Percentiles rank a stretch among this genome's conserved stretches.
These are phyloP conservation scores for Ammodytes dubius DNA, from an alignment of 2,113 vertebrate species.

Conservation along the genomic window DNA sequence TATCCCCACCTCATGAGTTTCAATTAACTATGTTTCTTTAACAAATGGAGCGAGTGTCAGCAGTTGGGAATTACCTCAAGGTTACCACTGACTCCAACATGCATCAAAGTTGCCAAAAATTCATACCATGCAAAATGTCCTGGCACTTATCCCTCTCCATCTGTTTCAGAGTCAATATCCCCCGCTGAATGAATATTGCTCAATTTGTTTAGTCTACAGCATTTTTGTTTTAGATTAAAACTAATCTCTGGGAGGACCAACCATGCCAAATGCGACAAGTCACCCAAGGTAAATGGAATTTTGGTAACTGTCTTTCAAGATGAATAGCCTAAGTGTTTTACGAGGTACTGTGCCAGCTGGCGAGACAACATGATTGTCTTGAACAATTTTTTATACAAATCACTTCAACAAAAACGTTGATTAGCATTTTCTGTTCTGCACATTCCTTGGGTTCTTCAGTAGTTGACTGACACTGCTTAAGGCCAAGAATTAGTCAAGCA, in stretches of 20 bases:
- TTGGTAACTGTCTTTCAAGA: neutral
- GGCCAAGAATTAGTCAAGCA: neutral
- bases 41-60: neutral
- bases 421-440: neutral
- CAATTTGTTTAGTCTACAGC: neutral
- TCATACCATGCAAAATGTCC: neutral
- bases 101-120: neutral
- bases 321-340: neutral
- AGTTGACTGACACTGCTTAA: neutral
- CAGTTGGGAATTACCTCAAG: neutral
- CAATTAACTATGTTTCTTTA: constrained; percentile 35
- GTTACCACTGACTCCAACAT: neutral
- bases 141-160: neutral
- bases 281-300: neutral
- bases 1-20: constrained; percentile 26
- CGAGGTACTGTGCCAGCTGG: neutral
- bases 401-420: neutral
- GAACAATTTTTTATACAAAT: neutral
- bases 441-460: neutral
- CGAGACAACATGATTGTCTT: neutral
- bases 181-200: constrained; percentile 6
- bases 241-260: neutral
- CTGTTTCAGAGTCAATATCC: neutral
- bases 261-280: neutral
- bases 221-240: neutral